These are phyloP conservation scores for Pogonus chalceus DNA, from an alignment of 1,140 invertebrate species.

Conservation along the genomic window DNA sequence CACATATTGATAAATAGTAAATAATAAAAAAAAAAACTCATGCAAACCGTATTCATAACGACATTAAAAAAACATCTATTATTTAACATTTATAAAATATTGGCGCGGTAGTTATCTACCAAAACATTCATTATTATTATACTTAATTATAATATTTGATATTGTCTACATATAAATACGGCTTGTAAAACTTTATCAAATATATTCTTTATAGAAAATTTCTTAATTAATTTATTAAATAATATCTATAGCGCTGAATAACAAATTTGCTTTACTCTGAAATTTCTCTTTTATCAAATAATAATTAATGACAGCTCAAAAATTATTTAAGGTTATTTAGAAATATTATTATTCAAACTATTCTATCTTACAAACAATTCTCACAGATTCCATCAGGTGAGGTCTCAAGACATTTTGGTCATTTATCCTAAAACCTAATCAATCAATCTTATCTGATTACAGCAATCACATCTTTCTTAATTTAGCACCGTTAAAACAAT, in stretches of 20 bases:
- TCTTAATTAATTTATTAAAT: neutral
- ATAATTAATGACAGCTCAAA: too few relatives aligned
- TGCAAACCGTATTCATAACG: neutral
- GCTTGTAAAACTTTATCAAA: neutral
- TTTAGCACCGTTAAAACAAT: neutral
- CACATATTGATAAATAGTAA: neutral
- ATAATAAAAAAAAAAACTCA: neutral
- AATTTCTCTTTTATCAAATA: too few relatives aligned
- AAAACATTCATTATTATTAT: neutral
- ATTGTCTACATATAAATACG: neutral
- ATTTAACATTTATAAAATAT: conserved; percentile 6
- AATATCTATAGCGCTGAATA: too few relatives aligned
- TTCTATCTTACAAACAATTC: neutral
- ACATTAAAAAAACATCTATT: neutral
- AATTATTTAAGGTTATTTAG: too few relatives aligned
- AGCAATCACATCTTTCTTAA: neutral
- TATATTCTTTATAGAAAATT: neutral
- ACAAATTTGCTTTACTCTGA: neutral
- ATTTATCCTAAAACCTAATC: neutral
- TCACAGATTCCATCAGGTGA: neutral
- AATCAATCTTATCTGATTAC: neutral
- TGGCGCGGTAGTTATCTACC: neutral
- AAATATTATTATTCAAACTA: too few relatives aligned
- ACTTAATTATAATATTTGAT: neutral
- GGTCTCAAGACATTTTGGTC: neutral